These are phyloP conservation scores for Pseudorectes ferrugineus DNA, from an alignment of 2,113 vertebrate genomes.

Conservation along the genomic window DNA sequence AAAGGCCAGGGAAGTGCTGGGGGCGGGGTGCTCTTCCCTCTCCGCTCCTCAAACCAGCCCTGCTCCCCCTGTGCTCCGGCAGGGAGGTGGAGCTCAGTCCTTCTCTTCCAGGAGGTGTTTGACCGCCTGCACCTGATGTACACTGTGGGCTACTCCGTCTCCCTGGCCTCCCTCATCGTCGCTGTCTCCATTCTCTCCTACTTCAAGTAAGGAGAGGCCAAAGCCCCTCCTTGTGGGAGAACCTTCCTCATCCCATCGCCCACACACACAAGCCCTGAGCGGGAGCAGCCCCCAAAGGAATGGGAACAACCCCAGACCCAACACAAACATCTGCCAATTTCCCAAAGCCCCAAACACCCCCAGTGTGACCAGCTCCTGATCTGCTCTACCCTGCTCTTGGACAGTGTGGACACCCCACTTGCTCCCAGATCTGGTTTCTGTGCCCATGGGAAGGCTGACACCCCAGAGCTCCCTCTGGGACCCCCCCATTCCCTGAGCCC, in stretches of 20 bases:
- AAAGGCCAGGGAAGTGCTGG: not conserved
- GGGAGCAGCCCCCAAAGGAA: not conserved
- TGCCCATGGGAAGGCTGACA: not conserved
- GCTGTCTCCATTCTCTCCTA: constrained; percentile 86
- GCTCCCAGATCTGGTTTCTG: not conserved
- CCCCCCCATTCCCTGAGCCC: not conserved
- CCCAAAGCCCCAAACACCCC: not conserved
- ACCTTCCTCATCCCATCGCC: rapidly evolving
- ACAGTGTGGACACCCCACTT: too few relatives aligned
- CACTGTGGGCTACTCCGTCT: constrained; percentile 87
- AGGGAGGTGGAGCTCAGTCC: not conserved
- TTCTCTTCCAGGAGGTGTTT: constrained; percentile 80
- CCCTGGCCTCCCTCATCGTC: constrained; percentile 79
- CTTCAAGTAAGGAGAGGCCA: constrained; percentile 82
- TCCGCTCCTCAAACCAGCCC: not conserved
- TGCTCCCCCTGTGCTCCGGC: not conserved
- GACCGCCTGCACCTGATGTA: constrained; percentile 89
- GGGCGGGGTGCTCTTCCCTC: not conserved
- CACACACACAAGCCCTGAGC: rapidly evolving
- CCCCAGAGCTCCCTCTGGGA: not conserved
- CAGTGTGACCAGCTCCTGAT: not conserved
- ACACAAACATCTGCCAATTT: not conserved
- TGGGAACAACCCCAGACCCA: not conserved
- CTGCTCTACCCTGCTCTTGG: not conserved
- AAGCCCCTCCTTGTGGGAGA: not conserved